A percentile compares a stretch with the other conserved stretches of the same genome.
Evolutionary conservation across 2,113 vertebrate genomes (phyloP).

Genomic region (Noturus placidus): DNA sequence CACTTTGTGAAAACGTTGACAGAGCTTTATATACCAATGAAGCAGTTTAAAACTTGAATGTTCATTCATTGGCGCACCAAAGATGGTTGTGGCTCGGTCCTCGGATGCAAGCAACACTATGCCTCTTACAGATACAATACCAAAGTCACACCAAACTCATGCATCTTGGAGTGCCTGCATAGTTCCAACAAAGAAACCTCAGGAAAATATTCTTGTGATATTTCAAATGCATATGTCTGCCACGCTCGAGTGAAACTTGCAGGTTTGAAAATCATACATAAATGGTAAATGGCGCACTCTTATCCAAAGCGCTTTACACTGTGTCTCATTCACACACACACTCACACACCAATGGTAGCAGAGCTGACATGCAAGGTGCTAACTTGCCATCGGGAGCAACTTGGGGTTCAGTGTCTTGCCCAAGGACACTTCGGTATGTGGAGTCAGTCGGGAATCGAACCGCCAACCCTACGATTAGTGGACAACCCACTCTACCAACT

Average conservation of each 20-base stretch:
- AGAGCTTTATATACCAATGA: conserved; percentile 64
- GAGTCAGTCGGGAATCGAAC: too few relatives aligned
- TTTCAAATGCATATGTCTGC: conserved; percentile 78
- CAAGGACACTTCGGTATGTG: too few relatives aligned
- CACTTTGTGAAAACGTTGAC: conserved; percentile 70
- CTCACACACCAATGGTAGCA: too few relatives aligned
- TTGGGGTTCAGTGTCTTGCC: too few relatives aligned
- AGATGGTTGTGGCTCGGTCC: conserved; percentile 74
- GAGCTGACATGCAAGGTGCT: too few relatives aligned
- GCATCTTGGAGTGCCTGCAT: conserved; percentile 74
- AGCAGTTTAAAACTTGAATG: conserved; percentile 31
- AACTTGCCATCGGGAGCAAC: too few relatives aligned
- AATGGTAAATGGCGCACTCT: too few relatives aligned
- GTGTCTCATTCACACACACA: too few relatives aligned
- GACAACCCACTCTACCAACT: too few relatives aligned
- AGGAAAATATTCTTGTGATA: conserved; percentile 80
- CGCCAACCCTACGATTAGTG: too few relatives aligned
- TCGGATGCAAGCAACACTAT: conserved; percentile 77
- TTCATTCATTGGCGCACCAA: conserved; percentile 72
- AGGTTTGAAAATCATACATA: conserved; percentile 73
- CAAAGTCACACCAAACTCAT: conserved; percentile 68
- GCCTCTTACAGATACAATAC: conserved; percentile 53
- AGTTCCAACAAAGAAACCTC: conserved; percentile 69
- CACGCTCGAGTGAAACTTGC: conserved; percentile 76
- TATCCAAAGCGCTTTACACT: too few relatives aligned